These are phyloP conservation scores for Gerris buenoi DNA, from an alignment of 1,140 invertebrate genomes.

Conservation along the genomic window DNA sequence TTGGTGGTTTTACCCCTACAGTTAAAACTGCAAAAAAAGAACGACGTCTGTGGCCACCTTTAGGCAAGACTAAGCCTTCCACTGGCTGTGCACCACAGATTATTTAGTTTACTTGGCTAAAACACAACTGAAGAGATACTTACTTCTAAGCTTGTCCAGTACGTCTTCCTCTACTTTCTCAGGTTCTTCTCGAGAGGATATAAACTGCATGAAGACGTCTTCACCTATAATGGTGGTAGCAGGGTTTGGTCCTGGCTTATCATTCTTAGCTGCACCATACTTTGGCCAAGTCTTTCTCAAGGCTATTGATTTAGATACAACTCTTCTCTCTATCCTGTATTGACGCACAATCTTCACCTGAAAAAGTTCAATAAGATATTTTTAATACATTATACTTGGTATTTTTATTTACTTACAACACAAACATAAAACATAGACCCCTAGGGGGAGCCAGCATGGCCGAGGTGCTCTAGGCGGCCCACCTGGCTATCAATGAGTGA, in stretches of 20 bases:
- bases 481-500: no score
- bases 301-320: conserved; percentile 85
- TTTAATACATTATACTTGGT: not conserved
- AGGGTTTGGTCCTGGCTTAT: conserved; percentile 89
- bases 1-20: no score
- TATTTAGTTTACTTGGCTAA: no score
- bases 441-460: no score
- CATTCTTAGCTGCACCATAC: conserved; percentile 76
- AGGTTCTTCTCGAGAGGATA: conserved; percentile 72
- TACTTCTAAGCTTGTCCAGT: conserved; percentile 53
- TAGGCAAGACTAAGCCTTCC: no score
- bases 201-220: conserved; percentile 89
- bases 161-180: conserved; percentile 72
- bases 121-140: conserved; percentile 11
- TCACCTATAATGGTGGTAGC: conserved; percentile 90
- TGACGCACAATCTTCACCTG: conserved; percentile 63
- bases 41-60: no score
- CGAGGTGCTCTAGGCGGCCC: no score
- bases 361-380: not conserved
- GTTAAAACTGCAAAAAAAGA: no score
- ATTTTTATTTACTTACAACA: not conserved
- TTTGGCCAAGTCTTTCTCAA: conserved; percentile 84
- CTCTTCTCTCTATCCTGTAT: conserved; percentile 80
- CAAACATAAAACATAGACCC: no score
- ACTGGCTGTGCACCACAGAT: no score